phyloP scores from a whole-genome alignment of 2,797 vertebrate species.

The Megaceryle alcyon region DNA sequence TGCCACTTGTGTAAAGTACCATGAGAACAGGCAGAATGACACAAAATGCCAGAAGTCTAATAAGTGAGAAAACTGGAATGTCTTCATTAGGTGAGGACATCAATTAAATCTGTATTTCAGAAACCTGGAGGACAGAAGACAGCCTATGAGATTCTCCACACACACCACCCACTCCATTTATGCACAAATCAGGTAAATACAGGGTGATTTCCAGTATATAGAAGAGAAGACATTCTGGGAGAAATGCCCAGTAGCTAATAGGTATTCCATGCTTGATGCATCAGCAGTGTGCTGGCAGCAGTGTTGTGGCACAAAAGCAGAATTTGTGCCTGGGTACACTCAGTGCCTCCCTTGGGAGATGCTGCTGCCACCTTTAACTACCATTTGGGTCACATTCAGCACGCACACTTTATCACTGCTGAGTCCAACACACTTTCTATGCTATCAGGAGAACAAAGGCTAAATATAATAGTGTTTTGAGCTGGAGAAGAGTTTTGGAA shows the following conservation, averaged over 20 bases:
- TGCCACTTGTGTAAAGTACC: neutral
- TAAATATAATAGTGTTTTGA: neutral
- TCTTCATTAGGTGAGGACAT: neutral
- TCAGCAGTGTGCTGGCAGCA: slow-evolving; percentile 11
- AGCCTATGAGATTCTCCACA: neutral
- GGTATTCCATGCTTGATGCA: slow-evolving; percentile 5
- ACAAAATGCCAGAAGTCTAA: neutral
- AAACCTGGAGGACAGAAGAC: neutral
- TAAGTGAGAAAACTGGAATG: neutral
- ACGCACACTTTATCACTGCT: neutral
- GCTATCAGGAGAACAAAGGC: neutral
- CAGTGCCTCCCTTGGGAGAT: neutral
- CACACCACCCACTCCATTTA: neutral
- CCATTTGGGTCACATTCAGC: neutral
- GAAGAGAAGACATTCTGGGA: neutral
- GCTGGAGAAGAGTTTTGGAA: neutral
- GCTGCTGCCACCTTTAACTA: slow-evolving; percentile 31
- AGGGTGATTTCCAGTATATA: neutral
- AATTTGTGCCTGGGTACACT: slow-evolving; percentile 44
- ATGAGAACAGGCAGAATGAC: neutral
- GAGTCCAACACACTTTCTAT: neutral
- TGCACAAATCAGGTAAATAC: neutral
- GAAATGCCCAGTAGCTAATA: slow-evolving; percentile 4
- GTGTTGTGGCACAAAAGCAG: neutral
- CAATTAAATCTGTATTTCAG: neutral